Base-by-base conservation (phyloP, 2,797 vertebrate genomes). In the Pseudotriccus pelzelni region DNA sequence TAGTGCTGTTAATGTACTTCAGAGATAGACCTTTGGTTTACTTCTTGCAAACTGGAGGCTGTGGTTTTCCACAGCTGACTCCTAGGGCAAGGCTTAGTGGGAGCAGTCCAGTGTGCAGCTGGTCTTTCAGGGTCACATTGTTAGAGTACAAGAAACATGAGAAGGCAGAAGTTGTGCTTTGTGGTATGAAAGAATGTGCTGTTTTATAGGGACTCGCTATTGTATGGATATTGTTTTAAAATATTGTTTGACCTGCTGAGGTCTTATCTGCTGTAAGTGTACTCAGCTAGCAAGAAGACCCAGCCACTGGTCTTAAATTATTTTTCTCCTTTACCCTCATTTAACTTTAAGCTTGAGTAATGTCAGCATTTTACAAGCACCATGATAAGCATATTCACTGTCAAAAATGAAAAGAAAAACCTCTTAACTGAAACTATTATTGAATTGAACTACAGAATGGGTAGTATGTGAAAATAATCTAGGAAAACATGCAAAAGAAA, bases 231-330 rank as follows among this genome's bases (percentile, higher is more conserved):
- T 49, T 66, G n/a, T 76, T 83, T 92, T 64, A 69, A 95, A 94
- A 81, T 77, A 89, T 90, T 52, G 17, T 30, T 91, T 96, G 81
- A 87, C 41, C 73, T 86, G 52, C 10, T 92, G 58, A 74, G 55
- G 63, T 84, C 62, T 84, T 96, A 93, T 86, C 85, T 95, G 49
- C 19, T 86, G 55, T 30, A 84, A 79, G 56, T 74, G 63, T 86
- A 84, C 63, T 89, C 80, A 90, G 72, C 47, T 70, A 78, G 50
- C 59, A 95, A n/a, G 85, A 90, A 96, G 78, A 41, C 34, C 64
- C 66, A 75, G 34, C 36, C 17, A 47, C 32, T 76, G 25, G 9
- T 32, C 27, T 56, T 47, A 55, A 89, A 39, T 30, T 68, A 12
- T 58, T 82, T 56, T 24, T 60, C 50, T 89, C 47, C 47, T 72